Percentiles rank a stretch among this genome's conserved stretches.
Evolutionary conservation across 2,797 vertebrate genomes (phyloP).

Genomic region (Mallotus villosus): DNA sequence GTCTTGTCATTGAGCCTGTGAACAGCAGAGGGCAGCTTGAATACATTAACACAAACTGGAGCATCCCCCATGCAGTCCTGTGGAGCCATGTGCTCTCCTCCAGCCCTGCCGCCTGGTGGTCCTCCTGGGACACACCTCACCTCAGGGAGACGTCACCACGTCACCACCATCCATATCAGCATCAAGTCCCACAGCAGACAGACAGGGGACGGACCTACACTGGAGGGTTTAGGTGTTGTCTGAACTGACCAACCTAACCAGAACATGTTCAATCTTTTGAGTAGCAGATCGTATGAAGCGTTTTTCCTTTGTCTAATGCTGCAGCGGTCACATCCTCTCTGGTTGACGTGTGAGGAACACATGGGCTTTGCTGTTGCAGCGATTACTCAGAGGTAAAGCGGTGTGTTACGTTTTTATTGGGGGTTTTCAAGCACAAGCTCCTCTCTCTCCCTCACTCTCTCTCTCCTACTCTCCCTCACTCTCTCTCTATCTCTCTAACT

Average conservation of each 20-base stretch:
- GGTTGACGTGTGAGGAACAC: background rate
- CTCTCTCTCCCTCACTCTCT: conserved; percentile 39
- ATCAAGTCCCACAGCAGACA: background rate
- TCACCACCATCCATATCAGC: too few relatives aligned
- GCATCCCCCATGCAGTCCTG: conserved; percentile 62
- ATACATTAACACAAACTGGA: conserved; percentile 77
- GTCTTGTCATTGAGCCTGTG: conserved; percentile 75
- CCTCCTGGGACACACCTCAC: conserved; percentile 17
- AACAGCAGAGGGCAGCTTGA: conserved; percentile 98
- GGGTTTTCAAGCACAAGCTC: conserved; percentile 66
- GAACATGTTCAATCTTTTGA: conserved; percentile 39
- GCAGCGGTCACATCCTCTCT: background rate
- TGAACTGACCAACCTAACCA: too few relatives aligned
- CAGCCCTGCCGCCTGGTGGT: conserved; percentile 13
- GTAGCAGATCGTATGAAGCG: conserved; percentile 20
- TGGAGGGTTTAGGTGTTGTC: conserved; percentile 48
- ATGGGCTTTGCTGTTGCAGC: background rate
- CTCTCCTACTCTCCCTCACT: too few relatives aligned
- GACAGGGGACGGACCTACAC: conserved; percentile 36
- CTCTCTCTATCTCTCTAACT: too few relatives aligned
- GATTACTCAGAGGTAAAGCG: background rate
- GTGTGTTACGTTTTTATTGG: conserved; percentile 59
- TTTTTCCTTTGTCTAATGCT: background rate
- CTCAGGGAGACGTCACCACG: too few relatives aligned
- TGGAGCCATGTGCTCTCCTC: conserved; percentile 43